Evolutionary conservation across 1,140 invertebrate genomes (phyloP).

Genomic region (Probaryconus sp.): DNA sequence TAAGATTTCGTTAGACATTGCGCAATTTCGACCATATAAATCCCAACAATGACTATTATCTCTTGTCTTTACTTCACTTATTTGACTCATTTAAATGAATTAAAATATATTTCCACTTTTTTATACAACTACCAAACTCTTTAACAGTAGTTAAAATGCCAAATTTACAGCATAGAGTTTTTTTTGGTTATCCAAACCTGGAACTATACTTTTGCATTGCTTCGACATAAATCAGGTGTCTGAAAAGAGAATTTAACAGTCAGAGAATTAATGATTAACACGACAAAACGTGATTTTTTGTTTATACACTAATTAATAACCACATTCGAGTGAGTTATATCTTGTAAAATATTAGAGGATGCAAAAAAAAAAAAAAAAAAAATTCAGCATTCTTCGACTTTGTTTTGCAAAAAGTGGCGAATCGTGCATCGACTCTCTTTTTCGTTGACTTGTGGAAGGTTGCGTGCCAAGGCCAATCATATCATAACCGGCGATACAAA

Average conservation of each 20-base stretch:
- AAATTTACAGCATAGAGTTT: too few species aligned
- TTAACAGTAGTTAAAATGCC: too few species aligned
- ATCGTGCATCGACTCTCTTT: slow-evolving; percentile 33
- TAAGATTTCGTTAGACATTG: slow-evolving; percentile 39
- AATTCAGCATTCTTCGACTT: neutral
- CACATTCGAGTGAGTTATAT: neutral
- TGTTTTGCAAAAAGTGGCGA: slow-evolving; percentile 15
- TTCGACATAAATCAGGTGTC: too few species aligned
- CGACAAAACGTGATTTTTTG: too few species aligned
- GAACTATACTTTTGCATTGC: too few species aligned
- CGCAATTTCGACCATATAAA: slow-evolving; percentile 33
- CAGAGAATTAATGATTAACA: too few species aligned
- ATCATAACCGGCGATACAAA: slow-evolving; percentile 27
- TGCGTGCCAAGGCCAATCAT: slow-evolving; percentile 44
- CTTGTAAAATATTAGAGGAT: neutral
- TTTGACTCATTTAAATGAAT: too few species aligned
- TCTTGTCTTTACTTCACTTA: slow-evolving; percentile 12
- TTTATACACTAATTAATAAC: too few species aligned
- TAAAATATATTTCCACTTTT: too few species aligned
- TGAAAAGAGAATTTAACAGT: too few species aligned
- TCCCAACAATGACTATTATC: slow-evolving; percentile 37
- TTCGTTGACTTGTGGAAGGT: slow-evolving; percentile 41
- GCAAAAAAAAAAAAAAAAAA: slow-evolving; percentile 3
- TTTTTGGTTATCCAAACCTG: too few species aligned
- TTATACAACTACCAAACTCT: too few species aligned